A percentile compares a stretch with the other conserved stretches of the same genome.
Conservation (phyloP, 2,797 vertebrate genomes). For the Danionella dracula region DNA sequence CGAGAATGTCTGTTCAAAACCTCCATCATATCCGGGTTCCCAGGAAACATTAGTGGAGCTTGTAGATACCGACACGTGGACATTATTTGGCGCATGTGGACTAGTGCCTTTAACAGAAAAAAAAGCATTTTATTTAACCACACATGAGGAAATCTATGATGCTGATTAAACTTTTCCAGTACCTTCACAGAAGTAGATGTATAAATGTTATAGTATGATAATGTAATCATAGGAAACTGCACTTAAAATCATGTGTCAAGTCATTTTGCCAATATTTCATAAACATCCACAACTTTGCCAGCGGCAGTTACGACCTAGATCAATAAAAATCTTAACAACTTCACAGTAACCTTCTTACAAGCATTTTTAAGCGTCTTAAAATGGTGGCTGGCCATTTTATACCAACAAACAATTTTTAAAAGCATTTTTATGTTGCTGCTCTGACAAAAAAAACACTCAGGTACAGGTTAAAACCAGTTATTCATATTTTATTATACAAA, state of each 20-base stretch:
- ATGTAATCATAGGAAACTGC: too few species aligned
- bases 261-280: too few species aligned
- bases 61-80: slow-evolving; percentile 87
- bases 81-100: slow-evolving; percentile 90
- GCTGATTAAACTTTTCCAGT: too few species aligned
- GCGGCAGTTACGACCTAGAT: too few species aligned
- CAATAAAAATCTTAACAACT: neutral
- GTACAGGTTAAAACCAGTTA: neutral
- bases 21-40: slow-evolving; percentile 97
- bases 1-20: slow-evolving; percentile 99
- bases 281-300: too few species aligned
- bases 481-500: neutral
- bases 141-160: too few species aligned
- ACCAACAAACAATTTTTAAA: neutral
- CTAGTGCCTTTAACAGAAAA: slow-evolving; percentile 81
- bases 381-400: neutral
- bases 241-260: too few species aligned
- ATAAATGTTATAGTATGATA: too few species aligned
- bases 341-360: neutral
- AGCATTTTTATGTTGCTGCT: neutral
- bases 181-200: too few species aligned
- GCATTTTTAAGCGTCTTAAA: too few species aligned
- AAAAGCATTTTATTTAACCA: too few species aligned
- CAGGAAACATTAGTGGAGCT: slow-evolving; percentile 97
- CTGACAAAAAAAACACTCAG: neutral